Evolutionary conservation across 2,888 invertebrate species (phyloP).

Genomic region (Drosophila tripunctata): DNA sequence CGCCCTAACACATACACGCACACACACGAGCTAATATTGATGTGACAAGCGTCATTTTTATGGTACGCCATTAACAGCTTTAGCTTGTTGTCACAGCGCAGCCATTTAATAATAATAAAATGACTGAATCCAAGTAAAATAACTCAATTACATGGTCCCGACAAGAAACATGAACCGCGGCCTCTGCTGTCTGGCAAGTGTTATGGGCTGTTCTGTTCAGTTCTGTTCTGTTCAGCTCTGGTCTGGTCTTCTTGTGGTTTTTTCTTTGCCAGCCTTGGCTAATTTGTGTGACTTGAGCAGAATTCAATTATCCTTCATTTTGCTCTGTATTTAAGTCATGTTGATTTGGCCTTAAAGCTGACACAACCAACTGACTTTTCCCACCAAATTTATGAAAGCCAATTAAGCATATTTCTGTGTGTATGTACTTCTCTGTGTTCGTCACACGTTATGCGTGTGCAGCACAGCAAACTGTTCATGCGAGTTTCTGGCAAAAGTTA

Average conservation of each 20-base stretch:
- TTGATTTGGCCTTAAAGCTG: slow-evolving; percentile 26
- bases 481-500: slow-evolving; percentile 42
- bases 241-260: neutral
- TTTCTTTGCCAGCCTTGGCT: slow-evolving; percentile 1
- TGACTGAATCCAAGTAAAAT: slow-evolving; percentile 64
- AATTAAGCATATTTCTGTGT: neutral
- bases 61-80: slow-evolving; percentile 34
- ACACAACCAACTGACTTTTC: slow-evolving; percentile 1
- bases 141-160: slow-evolving; percentile 67
- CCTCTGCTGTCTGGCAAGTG: slow-evolving; percentile 2
- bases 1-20: slow-evolving; percentile 30
- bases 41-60: slow-evolving; percentile 61
- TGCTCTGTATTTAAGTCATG: slow-evolving; percentile 17
- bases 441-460: no score
- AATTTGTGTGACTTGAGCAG: slow-evolving; percentile 40
- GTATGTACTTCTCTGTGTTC: no score
- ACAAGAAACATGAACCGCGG: slow-evolving; percentile 15
- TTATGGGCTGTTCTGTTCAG: slow-evolving; percentile 5
- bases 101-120: slow-evolving; percentile 71
- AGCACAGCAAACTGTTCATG: no score
- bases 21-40: slow-evolving; percentile 10
- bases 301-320: slow-evolving; percentile 35
- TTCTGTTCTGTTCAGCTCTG: no score
- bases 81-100: slow-evolving; percentile 46
- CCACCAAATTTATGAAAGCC: slow-evolving; percentile 3